Conservation (phyloP, 2,888 invertebrate genomes). For the Xestia xanthographa region DNA sequence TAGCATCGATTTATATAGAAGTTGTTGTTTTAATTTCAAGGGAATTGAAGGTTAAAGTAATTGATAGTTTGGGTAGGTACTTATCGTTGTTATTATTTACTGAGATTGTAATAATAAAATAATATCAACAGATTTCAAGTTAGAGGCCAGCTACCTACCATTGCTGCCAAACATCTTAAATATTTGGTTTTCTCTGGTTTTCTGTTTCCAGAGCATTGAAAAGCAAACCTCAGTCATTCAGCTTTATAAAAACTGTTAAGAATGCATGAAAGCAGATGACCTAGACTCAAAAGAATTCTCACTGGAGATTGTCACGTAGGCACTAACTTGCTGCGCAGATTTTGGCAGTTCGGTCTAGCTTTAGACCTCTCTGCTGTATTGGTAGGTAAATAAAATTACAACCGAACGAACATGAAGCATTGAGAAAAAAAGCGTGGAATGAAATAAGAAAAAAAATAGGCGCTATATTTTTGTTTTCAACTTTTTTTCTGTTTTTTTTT, state of each 20-base stretch:
- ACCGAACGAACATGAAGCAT: neutral
- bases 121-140: neutral
- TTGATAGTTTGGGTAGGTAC: constrained; percentile 49
- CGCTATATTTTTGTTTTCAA: neutral
- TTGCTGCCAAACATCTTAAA: neutral
- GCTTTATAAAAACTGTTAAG: neutral
- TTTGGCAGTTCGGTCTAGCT: constrained; percentile 11
- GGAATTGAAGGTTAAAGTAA: constrained; percentile 63
- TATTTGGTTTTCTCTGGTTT: neutral
- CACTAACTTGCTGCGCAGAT: neutral
- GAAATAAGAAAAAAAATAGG: neutral
- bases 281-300: neutral
- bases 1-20: constrained; percentile 67
- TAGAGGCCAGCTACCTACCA: neutral
- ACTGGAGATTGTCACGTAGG: constrained; percentile 5
- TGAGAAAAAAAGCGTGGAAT: neutral
- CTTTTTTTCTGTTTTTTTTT: no score
- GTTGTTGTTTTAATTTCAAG: constrained; percentile 71
- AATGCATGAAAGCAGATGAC: neutral
- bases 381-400: neutral
- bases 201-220: neutral
- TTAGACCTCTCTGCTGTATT: neutral
- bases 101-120: constrained; percentile 33
- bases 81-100: constrained; percentile 37
- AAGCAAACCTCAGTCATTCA: neutral